Evolutionary conservation across 23 tunicate genomes (phyloP).

Genomic region (Clavelina lepadiformis): DNA sequence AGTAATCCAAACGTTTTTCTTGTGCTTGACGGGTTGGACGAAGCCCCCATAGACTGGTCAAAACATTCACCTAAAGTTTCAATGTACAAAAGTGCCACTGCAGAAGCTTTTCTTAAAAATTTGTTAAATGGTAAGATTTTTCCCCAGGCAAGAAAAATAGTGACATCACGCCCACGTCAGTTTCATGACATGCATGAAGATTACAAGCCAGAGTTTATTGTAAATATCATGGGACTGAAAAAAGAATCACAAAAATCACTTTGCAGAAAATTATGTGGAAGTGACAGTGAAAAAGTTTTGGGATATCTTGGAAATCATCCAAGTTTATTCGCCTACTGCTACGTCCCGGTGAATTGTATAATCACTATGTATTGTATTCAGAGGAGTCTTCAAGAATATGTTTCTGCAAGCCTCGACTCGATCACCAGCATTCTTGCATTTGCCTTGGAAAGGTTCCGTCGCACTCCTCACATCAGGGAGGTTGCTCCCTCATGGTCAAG

Average conservation of each 20-base stretch:
- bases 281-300: background rate
- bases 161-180: slow-evolving; percentile 3
- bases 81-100: too few species aligned
- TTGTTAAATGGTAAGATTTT: background rate
- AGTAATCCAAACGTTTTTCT: too few species aligned
- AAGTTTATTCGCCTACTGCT: background rate
- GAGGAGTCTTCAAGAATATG: background rate
- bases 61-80: too few species aligned
- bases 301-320: background rate
- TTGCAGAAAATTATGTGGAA: background rate
- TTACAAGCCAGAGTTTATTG: background rate
- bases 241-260: background rate
- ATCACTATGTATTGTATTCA: background rate
- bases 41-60: too few species aligned
- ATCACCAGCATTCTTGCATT: too few species aligned
- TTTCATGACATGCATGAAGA: background rate
- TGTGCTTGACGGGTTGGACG: too few species aligned
- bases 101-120: slow-evolving; percentile 2
- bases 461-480: too few species aligned
- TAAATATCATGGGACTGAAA: background rate
- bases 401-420: too few species aligned
- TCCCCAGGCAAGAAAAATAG: background rate
- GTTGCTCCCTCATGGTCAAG: too few species aligned
- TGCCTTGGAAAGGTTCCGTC: too few species aligned
- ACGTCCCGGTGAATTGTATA: slow-evolving; percentile 4